Percentiles rank a stretch among this genome's conserved stretches.
Evolutionary conservation across 2,888 invertebrate species (phyloP).

Genomic region (Metallyticus violacea): DNA sequence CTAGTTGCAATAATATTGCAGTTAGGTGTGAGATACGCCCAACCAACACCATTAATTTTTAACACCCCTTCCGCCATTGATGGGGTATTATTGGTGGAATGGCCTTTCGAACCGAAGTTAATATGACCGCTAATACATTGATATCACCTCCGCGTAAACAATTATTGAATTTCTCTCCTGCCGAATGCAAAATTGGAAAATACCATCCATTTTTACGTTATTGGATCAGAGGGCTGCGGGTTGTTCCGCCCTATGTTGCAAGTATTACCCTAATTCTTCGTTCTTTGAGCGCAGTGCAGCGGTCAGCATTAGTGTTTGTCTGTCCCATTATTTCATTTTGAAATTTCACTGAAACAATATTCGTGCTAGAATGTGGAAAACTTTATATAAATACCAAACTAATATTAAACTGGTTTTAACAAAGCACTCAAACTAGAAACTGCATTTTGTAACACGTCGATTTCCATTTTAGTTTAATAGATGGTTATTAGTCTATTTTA

Average conservation of each 20-base stretch:
- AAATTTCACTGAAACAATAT: too few relatives aligned
- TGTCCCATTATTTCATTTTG: too few relatives aligned
- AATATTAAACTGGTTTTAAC: too few relatives aligned
- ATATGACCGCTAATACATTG: constrained; percentile 8
- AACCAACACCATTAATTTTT: background rate
- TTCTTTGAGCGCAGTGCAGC: background rate
- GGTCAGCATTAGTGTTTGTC: too few relatives aligned
- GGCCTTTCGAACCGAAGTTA: background rate
- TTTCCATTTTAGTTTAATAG: too few relatives aligned
- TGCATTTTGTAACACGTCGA: too few relatives aligned
- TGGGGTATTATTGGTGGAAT: background rate
- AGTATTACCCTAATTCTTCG: background rate
- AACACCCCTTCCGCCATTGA: background rate
- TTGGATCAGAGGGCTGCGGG: background rate
- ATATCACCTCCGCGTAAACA: constrained; percentile 9
- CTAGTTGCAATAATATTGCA: background rate
- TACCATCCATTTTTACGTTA: background rate
- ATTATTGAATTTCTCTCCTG: constrained; percentile 16
- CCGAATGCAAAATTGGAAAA: background rate
- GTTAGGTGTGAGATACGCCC: background rate
- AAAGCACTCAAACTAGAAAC: too few relatives aligned
- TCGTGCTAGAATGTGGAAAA: too few relatives aligned
- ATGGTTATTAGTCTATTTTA: too few relatives aligned
- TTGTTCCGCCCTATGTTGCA: background rate
- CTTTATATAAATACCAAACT: too few relatives aligned